Evolutionary conservation across 2,113 vertebrate species (phyloP), one percentile per base, ranked within the genome.

Genomic region (Daboia siamensis): DNA sequence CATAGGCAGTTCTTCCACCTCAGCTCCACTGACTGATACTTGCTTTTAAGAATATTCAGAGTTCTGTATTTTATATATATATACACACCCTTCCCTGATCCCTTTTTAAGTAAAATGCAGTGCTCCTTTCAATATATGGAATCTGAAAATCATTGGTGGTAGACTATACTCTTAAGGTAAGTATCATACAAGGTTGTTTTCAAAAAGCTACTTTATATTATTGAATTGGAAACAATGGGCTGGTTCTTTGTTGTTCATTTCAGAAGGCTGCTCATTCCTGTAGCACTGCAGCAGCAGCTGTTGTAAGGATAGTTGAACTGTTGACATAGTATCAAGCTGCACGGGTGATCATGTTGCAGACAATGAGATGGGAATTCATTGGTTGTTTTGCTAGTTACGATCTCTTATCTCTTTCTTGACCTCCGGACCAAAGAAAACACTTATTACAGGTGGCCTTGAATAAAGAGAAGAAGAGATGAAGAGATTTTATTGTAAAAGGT

Each of bases 381-480:
- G 26, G n/a, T 90, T 86, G 88, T 80, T 93, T 91, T 0, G 5
- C 59, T 69, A 0, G 0, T 6, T 21, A 4, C 10, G 0, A 0
- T 89, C 86, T 93, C 59, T 33, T 48, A 29, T n/a, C 17, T 89
- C 51, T 51, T 54, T 51, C 54, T 57, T 85, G 61, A 55, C 2
- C 55, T 23, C 46, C 12, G 74, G 48, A 1, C 80, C 4, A 64
- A 6, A 26, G 23, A 64, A 26, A 48, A 15, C 13, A 46, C 74
- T 91, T 48, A 54, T 15, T 52, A 46, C 13, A 54, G 55, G 52
- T 26, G 69, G 26, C 87, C 74, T 0, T 4, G 52, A 55, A 59
- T 1, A 21, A 0, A 0, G 1, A 0, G 0, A 0, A 87, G 46
- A 23, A n/a, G 57, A 86, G 1, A 87, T 39, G 8, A 64, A 24